These are phyloP conservation scores for Autographa pulchrina DNA, from an alignment of 2,888 invertebrate species.

Conservation along the genomic window DNA sequence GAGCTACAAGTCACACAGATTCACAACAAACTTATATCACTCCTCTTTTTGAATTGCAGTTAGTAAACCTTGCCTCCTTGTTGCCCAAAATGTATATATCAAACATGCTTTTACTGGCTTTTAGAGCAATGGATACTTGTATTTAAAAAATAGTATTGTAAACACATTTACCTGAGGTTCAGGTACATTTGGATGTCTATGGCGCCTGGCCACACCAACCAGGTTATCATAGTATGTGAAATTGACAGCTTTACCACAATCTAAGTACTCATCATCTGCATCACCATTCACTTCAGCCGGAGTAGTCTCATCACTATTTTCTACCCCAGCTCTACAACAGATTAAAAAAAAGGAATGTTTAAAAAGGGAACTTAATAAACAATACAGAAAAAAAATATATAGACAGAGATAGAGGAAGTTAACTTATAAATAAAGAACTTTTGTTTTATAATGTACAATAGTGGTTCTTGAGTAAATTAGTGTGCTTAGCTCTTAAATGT, in stretches of 20 bases:
- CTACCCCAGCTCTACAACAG: constrained; percentile 75
- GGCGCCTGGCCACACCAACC: constrained; percentile 95
- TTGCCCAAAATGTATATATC: neutral
- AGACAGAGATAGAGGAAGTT: too few relatives aligned
- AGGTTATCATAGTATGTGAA: constrained; percentile 97
- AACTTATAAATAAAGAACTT: too few relatives aligned
- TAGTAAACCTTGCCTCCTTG: too few relatives aligned
- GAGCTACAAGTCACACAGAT: too few relatives aligned
- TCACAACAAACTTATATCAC: too few relatives aligned
- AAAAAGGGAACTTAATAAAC: neutral
- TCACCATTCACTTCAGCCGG: constrained; percentile 77
- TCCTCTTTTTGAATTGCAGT: too few relatives aligned
- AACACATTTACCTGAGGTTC: constrained; percentile 91
- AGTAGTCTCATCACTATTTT: constrained; percentile 76
- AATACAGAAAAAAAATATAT: neutral
- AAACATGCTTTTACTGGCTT: too few relatives aligned
- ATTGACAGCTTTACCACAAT: constrained; percentile 96
- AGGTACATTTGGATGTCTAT: constrained; percentile 95
- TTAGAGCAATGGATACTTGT: neutral
- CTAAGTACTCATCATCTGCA: constrained; percentile 91
- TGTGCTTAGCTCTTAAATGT: too few relatives aligned
- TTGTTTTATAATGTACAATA: too few relatives aligned
- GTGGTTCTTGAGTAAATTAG: too few relatives aligned
- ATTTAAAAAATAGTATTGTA: neutral
- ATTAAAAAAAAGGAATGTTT: neutral